A percentile compares a stretch with the other conserved stretches of the same genome.
These are phyloP conservation scores for Amaurobius ferox DNA, from an alignment of 2,888 invertebrate genomes.

Conservation along the genomic window DNA sequence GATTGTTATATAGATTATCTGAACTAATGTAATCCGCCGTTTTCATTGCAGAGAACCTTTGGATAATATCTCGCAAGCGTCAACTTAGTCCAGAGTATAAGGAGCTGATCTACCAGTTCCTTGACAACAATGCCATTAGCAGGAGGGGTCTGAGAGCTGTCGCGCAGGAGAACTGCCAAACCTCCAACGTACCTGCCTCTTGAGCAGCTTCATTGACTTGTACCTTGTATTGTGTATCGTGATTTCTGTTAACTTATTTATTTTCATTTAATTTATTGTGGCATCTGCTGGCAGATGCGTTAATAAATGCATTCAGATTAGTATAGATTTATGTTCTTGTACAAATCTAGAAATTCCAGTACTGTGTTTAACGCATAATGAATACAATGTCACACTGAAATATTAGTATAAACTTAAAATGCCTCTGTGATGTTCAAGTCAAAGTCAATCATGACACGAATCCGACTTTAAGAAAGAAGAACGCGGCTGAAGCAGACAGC, in stretches of 20 bases:
- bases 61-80: slow-evolving; percentile 56
- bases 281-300: slow-evolving; percentile 20
- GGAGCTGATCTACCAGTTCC: slow-evolving; percentile 46
- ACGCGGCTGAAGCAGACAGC: too few relatives aligned
- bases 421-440: too few relatives aligned
- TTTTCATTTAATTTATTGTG: background rate
- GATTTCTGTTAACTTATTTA: slow-evolving; percentile 16
- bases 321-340: too few relatives aligned
- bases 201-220: background rate
- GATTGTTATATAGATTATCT: too few relatives aligned
- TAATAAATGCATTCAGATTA: background rate
- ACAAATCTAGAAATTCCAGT: too few relatives aligned
- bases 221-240: background rate
- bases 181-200: background rate
- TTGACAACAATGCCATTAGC: slow-evolving; percentile 52
- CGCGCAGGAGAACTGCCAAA: slow-evolving; percentile 54
- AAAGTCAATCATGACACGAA: too few relatives aligned
- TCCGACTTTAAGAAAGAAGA: too few relatives aligned
- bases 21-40: too few relatives aligned
- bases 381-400: too few relatives aligned
- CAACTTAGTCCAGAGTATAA: slow-evolving; percentile 28
- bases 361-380: too few relatives aligned
- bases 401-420: too few relatives aligned
- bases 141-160: slow-evolving; percentile 54
- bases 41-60: slow-evolving; percentile 62